These are phyloP conservation scores for Erethizon dorsatum DNA, from an alignment of 2,797 vertebrate genomes.

Conservation along the genomic window DNA sequence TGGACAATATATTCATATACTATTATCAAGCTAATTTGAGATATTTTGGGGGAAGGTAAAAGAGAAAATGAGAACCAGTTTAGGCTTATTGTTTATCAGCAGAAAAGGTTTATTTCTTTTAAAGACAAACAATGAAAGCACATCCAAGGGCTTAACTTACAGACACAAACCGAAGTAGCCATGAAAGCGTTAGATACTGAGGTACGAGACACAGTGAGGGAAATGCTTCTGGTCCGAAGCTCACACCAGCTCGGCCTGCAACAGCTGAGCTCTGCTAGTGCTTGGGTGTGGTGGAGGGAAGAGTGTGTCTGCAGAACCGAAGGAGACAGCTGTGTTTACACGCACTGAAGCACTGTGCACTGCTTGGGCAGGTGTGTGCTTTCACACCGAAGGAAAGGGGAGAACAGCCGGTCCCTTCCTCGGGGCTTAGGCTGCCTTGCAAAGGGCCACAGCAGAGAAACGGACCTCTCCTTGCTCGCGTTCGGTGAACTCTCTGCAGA, in stretches of 20 bases:
- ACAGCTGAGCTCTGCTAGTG: slow-evolving; percentile 79
- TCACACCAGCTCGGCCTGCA: slow-evolving; percentile 76
- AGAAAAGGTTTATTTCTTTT: slow-evolving; percentile 89
- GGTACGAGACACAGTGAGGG: slow-evolving; percentile 74
- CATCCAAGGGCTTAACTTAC: slow-evolving; percentile 88
- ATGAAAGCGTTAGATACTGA: slow-evolving; percentile 85
- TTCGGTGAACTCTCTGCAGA: slow-evolving; percentile 96
- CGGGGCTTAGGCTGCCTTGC: slow-evolving; percentile 89
- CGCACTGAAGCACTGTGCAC: slow-evolving; percentile 86
- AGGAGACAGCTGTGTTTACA: slow-evolving; percentile 85
- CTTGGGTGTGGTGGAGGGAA: slow-evolving; percentile 58
- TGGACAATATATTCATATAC: neutral
- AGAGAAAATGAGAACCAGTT: slow-evolving; percentile 27
- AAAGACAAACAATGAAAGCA: slow-evolving; percentile 86
- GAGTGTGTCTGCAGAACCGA: slow-evolving; percentile 66
- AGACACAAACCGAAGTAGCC: slow-evolving; percentile 87
- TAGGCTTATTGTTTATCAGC: slow-evolving; percentile 64
- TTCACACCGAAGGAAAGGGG: slow-evolving; percentile 64
- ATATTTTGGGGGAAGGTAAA: neutral
- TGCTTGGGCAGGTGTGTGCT: slow-evolving; percentile 74
- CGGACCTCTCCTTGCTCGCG: slow-evolving; percentile 96
- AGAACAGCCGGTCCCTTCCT: neutral
- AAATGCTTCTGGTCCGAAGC: slow-evolving; percentile 78
- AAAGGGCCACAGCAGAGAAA: slow-evolving; percentile 97
- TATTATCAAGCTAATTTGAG: neutral